Evolutionary conservation across 2,113 vertebrate species (phyloP).

Genomic region (Mus pahari): DNA sequence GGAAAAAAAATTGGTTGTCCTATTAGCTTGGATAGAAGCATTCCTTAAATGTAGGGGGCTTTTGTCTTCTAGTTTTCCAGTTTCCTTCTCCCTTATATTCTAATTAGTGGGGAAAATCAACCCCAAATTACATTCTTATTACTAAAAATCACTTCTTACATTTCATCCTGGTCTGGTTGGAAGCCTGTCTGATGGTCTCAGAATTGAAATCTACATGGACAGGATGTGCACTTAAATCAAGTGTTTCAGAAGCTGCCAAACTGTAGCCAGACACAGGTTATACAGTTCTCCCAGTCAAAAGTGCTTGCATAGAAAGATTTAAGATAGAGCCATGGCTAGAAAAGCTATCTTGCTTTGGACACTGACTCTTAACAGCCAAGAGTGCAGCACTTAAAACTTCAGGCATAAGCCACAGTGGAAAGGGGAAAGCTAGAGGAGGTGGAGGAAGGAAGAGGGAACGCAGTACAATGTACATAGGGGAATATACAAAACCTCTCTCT

Average conservation of each 20-base stretch:
- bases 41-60: background rate
- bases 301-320: background rate
- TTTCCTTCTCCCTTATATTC: background rate
- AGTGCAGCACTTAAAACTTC: constrained; percentile 50
- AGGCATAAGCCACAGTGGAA: background rate
- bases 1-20: background rate
- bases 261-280: background rate
- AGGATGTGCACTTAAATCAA: background rate
- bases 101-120: constrained; percentile 6
- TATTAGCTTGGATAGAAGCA: background rate
- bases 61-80: background rate
- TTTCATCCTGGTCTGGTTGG: background rate
- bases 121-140: background rate
- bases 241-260: background rate
- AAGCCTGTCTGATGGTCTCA: background rate
- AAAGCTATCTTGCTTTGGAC: background rate
- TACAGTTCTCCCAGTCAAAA: background rate
- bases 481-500: background rate
- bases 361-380: constrained; percentile 17
- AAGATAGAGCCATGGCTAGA: background rate
- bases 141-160: background rate
- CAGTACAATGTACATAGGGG: background rate
- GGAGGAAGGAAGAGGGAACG: background rate
- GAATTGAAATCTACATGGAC: background rate
- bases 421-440: background rate